Conservation (phyloP, 2,797 vertebrate genomes). For the Arrhamphus sclerolepis region DNA sequence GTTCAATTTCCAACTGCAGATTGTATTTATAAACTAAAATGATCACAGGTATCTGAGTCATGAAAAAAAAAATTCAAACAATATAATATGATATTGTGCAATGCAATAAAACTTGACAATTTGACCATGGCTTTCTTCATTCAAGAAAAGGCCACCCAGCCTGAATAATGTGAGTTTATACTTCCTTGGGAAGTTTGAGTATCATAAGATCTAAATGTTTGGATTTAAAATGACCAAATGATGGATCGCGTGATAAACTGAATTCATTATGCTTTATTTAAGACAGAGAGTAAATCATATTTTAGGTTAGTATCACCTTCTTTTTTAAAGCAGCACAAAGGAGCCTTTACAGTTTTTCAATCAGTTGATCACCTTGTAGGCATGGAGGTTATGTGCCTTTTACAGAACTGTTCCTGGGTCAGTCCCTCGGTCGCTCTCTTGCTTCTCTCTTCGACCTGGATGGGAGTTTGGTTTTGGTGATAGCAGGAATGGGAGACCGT, state of each 20-base stretch:
- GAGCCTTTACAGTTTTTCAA: no score
- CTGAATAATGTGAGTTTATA: conserved; percentile 14
- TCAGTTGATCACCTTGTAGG: no score
- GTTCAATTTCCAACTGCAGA: conserved; percentile 46
- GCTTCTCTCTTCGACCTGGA: no score
- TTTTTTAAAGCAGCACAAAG: no score
- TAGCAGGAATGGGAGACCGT: no score
- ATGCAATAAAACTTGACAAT: conserved; percentile 27
- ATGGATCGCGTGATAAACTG: not conserved
- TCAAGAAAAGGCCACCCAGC: conserved; percentile 37
- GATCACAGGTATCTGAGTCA: conserved; percentile 48
- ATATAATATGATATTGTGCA: conserved; percentile 38
- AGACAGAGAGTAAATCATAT: not conserved
- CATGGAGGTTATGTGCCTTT: no score
- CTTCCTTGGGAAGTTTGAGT: conserved; percentile 11
- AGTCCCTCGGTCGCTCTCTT: no score
- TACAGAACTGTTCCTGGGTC: no score
- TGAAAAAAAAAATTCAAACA: conserved; percentile 46
- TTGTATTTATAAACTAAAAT: conserved; percentile 56
- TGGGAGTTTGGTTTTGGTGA: no score
- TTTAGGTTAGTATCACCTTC: not conserved
- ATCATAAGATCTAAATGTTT: conserved; percentile 1
- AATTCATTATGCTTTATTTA: not conserved
- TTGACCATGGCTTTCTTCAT: conserved; percentile 9
- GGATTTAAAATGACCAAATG: not conserved